Base-by-base conservation (phyloP, 2,888 invertebrate species). In the Nycteola revayana region DNA sequence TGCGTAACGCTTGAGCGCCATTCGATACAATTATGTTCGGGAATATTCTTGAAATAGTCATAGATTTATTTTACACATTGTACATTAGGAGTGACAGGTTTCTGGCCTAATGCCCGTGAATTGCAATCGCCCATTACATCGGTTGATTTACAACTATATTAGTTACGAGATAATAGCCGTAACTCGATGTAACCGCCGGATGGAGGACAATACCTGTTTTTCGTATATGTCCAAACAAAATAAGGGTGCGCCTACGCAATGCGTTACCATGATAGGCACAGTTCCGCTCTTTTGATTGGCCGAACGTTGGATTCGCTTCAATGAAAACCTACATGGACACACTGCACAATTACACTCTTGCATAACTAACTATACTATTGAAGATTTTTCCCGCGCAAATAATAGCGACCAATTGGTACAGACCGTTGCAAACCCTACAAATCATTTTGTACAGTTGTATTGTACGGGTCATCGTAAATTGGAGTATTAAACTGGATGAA, bases 221-320 rank as follows among this genome's bases (percentile, higher is more conserved):
- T 71, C 66, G n/a, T n/a, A 70, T 72, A 65, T 62, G 62, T 62
- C 54, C 58, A 66, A 21, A 21, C 52, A 64, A 62, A 44, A 58
- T 49, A 61, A 65, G 74, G 82, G 77, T 81, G 83, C 76, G 79
- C 69, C 82, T 63, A 75, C 79, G 78, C 80, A 78, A 75, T 77
- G 75, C 75, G 75, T 75, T 74, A 69, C 63, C 60, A 60, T 76
- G 79, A 82, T 77, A 79, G 55, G 66, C 85, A 70, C 56, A 85
- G 79, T 83, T 85, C 85, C 85, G 85, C 68, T 69, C 68, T 71
- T 79, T 80, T 76, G 73, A 83, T 70, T 67, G 74, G 70, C 57
- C 62, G 65, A 61, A 49, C 64, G 68, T 51, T 58, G 64, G 73
- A 61, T 66, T 64, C 75, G 84, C 73, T 75, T 72, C 76, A 84